Evolutionary conservation across 2,113 vertebrate species (phyloP).

Genomic region (Rhynchomys soricoides): DNA sequence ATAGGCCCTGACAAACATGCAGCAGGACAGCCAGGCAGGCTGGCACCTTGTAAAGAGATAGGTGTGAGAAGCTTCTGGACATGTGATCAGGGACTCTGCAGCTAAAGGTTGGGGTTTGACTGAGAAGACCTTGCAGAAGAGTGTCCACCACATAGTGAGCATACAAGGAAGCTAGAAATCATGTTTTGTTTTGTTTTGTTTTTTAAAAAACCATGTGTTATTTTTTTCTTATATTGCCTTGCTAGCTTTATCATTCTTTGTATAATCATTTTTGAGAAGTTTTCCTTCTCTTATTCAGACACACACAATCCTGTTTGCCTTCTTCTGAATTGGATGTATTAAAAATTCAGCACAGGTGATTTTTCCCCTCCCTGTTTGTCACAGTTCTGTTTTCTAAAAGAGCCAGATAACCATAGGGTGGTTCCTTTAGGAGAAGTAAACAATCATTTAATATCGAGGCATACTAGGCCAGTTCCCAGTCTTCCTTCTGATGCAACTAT

Average conservation of each 20-base stretch:
- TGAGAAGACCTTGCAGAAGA: not conserved
- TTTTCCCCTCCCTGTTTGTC: slow-evolving; percentile 64
- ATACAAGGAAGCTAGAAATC: slow-evolving; percentile 48
- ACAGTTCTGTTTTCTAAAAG: slow-evolving; percentile 48
- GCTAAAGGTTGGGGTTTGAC: not conserved
- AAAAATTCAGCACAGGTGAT: slow-evolving; percentile 74
- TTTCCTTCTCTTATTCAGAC: slow-evolving; percentile 57
- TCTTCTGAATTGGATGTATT: slow-evolving; percentile 63
- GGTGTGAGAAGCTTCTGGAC: not conserved
- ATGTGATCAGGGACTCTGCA: not conserved
- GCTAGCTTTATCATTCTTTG: slow-evolving; percentile 62
- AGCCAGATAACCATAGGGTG: slow-evolving; percentile 24
- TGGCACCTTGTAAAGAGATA: not conserved
- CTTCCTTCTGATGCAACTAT: slow-evolving; percentile 35
- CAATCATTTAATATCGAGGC: slow-evolving; percentile 24
- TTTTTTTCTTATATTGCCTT: slow-evolving; percentile 14
- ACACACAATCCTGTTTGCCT: slow-evolving; percentile 59
- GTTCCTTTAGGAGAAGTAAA: slow-evolving; percentile 57
- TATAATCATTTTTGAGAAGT: slow-evolving; percentile 64
- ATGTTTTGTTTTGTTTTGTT: not conserved
- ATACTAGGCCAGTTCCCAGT: not conserved
- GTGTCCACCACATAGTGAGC: not conserved
- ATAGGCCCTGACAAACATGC: not conserved
- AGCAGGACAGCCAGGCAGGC: not conserved
- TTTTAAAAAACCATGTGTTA: not conserved